These are phyloP conservation scores for Trilocha varians DNA, from an alignment of 2,888 invertebrate genomes.

Conservation along the genomic window DNA sequence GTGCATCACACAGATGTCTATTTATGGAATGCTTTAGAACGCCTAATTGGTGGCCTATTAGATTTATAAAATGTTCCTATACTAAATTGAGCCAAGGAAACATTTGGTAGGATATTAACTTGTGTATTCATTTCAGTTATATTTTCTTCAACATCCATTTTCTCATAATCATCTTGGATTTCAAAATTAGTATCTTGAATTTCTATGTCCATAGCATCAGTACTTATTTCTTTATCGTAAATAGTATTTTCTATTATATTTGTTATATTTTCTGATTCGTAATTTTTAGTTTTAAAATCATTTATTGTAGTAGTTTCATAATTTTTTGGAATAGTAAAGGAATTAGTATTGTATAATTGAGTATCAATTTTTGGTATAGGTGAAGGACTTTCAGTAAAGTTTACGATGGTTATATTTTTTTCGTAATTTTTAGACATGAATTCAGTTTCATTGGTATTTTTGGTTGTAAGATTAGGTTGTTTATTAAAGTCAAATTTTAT, in stretches of 20 bases:
- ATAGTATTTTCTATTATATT: constrained; percentile 7
- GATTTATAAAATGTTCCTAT: constrained; percentile 7
- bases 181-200: not conserved
- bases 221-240: constrained; percentile 12
- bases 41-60: constrained; percentile 18
- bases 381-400: no score
- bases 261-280: constrained; percentile 6
- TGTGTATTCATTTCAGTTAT: not conserved
- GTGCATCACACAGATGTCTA: no score
- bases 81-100: constrained; percentile 21
- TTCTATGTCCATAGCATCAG: not conserved
- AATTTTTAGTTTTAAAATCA: constrained; percentile 1
- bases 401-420: no score
- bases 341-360: no score
- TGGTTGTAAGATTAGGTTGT: no score
- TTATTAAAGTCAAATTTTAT: constrained; percentile 17
- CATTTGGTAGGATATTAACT: constrained; percentile 16
- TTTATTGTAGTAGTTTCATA: constrained; percentile 4
- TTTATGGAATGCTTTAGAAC: constrained; percentile 21
- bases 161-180: constrained; percentile 7
- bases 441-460: no score
- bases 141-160: constrained; percentile 29
- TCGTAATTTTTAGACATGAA: no score
- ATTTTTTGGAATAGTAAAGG: no score
- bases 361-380: no score